Evolutionary conservation across 2,888 invertebrate species (phyloP).

Genomic region (Drosophila emarginata): DNA sequence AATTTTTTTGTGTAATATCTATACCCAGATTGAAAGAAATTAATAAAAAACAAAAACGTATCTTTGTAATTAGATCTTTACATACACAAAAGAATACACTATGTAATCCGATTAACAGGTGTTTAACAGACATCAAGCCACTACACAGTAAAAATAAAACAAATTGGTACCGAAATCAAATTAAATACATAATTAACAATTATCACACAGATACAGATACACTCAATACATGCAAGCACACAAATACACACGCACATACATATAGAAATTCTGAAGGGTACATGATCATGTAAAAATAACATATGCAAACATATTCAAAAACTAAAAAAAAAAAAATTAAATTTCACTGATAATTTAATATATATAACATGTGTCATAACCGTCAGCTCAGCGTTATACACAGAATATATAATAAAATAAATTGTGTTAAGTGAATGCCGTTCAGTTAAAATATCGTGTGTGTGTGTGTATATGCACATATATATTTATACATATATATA

Average conservation of each 20-base stretch:
- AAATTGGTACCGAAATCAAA: constrained; percentile 67
- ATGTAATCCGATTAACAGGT: constrained; percentile 58
- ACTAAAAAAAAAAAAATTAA: constrained; percentile 49
- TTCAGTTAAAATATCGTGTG: constrained; percentile 29
- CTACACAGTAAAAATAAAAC: constrained; percentile 32
- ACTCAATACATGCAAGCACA: background rate
- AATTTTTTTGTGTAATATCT: constrained; percentile 57
- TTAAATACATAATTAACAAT: constrained; percentile 15
- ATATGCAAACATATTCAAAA: constrained; percentile 39
- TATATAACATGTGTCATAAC: constrained; percentile 54
- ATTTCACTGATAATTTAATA: constrained; percentile 57
- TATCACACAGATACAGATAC: background rate
- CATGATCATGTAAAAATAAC: constrained; percentile 65
- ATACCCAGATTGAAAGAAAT: constrained; percentile 58
- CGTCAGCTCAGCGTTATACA: constrained; percentile 48
- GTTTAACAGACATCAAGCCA: constrained; percentile 51
- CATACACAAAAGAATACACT: constrained; percentile 34
- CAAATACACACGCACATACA: background rate
- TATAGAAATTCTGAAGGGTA: constrained; percentile 19
- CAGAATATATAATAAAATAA: constrained; percentile 46
- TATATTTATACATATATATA: constrained; percentile 1
- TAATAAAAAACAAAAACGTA: constrained; percentile 51
- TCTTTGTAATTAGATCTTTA: constrained; percentile 70
- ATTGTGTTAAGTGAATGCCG: constrained; percentile 52
- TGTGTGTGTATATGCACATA: constrained; percentile 24